Conservation (phyloP, 2,797 vertebrate genomes). For the Cheirogaleus major region DNA sequence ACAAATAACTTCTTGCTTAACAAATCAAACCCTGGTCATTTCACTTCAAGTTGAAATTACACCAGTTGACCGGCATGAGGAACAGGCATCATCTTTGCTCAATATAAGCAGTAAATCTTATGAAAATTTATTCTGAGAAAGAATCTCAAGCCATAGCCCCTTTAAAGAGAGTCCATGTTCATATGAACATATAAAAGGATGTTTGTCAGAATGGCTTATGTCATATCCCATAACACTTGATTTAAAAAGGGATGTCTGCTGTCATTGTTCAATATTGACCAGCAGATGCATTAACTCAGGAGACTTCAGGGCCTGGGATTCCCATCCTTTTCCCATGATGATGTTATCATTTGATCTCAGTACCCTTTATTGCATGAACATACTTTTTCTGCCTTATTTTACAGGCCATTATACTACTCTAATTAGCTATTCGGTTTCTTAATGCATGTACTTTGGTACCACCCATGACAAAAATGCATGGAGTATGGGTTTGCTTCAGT, state of each 20-base stretch:
- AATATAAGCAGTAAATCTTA: background rate
- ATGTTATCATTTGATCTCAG: conserved; percentile 45
- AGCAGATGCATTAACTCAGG: conserved; percentile 40
- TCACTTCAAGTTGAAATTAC: background rate
- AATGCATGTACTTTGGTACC: conserved; percentile 14
- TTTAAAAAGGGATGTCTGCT: conserved; percentile 55
- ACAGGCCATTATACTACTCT: conserved; percentile 49
- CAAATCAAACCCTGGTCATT: background rate
- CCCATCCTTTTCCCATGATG: conserved; percentile 58
- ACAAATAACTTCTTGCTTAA: background rate
- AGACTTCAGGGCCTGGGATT: background rate
- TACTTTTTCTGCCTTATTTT: conserved; percentile 44
- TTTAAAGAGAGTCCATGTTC: background rate
- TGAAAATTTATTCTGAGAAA: background rate
- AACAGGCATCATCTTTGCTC: background rate
- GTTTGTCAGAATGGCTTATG: background rate
- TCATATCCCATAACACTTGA: conserved; percentile 61
- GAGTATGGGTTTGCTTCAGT: conserved; percentile 25
- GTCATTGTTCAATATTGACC: conserved; percentile 58
- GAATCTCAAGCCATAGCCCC: background rate
- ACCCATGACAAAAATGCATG: conserved; percentile 44
- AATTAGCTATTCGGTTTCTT: conserved; percentile 45
- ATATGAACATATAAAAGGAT: background rate
- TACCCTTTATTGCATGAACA: conserved; percentile 51
- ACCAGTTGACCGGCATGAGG: background rate